Conservation (phyloP, 1,140 invertebrate species). For the Drosophila miranda region DNA sequence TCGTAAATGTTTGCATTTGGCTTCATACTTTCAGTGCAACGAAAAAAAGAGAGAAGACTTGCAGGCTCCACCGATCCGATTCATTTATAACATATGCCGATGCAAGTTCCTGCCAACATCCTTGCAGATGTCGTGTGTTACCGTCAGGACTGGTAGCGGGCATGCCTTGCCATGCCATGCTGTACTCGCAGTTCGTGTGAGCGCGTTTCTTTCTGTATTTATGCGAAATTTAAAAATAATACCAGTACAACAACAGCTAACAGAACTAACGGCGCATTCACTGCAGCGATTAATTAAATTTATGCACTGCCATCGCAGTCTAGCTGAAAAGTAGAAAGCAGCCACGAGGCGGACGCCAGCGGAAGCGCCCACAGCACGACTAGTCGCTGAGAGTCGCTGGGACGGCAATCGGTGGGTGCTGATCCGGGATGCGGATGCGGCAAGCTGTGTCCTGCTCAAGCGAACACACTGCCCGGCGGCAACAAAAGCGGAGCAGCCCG, state of each 20-base stretch:
- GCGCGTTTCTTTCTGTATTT: too few species aligned
- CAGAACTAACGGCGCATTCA: slow-evolving; percentile 43
- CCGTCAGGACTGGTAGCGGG: too few species aligned
- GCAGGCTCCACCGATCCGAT: too few species aligned
- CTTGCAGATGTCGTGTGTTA: too few species aligned
- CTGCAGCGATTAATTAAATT: slow-evolving; percentile 61
- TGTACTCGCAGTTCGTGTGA: too few species aligned
- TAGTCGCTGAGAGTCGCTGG: slow-evolving; percentile 13
- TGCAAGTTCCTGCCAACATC: too few species aligned
- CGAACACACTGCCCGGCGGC: slow-evolving; percentile 6
- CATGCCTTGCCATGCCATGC: too few species aligned
- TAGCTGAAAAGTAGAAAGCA: slow-evolving; percentile 8
- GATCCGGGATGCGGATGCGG: slow-evolving; percentile 33
- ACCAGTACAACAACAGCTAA: background rate
- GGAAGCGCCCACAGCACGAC: slow-evolving; percentile 50
- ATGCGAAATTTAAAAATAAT: too few species aligned
- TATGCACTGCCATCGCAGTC: slow-evolving; percentile 36
- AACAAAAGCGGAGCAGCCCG: slow-evolving; percentile 10
- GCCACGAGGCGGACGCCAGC: slow-evolving; percentile 5
- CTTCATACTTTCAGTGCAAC: too few species aligned
- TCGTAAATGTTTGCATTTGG: too few species aligned
- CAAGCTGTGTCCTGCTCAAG: slow-evolving; percentile 42
- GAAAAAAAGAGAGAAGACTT: too few species aligned
- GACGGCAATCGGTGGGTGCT: slow-evolving; percentile 19
- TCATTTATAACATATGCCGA: too few species aligned